phyloP scores from a whole-genome alignment of 1,140 invertebrate species.

The Bombus ignitus region DNA sequence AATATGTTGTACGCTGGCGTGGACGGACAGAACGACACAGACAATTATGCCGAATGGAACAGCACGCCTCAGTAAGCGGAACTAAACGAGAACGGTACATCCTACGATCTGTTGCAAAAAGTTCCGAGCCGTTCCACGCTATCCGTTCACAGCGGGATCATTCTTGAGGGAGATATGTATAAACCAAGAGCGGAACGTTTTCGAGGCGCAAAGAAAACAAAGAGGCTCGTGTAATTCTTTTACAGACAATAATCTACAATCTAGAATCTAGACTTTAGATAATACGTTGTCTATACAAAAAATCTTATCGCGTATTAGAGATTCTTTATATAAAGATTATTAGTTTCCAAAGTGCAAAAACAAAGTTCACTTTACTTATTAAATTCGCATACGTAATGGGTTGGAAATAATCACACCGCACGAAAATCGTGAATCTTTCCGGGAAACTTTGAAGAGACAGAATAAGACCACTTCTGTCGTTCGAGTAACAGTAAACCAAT shows the following conservation, averaged over 20 bases:
- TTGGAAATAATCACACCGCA: background rate
- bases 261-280: background rate
- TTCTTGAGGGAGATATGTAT: background rate
- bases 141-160: slow-evolving; percentile 15
- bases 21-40: slow-evolving; percentile 47
- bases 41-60: slow-evolving; percentile 52
- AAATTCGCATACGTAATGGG: background rate
- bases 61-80: slow-evolving; percentile 57
- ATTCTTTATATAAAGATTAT: background rate
- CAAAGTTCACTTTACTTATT: background rate
- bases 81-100: slow-evolving; percentile 67
- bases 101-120: slow-evolving; percentile 60
- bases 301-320: background rate
- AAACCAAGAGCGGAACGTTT: background rate
- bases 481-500: no score
- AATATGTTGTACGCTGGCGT: slow-evolving; percentile 29
- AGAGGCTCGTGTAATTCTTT: background rate
- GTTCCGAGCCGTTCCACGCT: slow-evolving; percentile 20
- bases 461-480: background rate
- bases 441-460: background rate
- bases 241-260: background rate
- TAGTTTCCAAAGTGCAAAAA: background rate
- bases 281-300: background rate
- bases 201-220: background rate
- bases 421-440: background rate